These are phyloP conservation scores for Lasioglossum morio DNA, from an alignment of 2,888 invertebrate genomes.

Conservation along the genomic window DNA sequence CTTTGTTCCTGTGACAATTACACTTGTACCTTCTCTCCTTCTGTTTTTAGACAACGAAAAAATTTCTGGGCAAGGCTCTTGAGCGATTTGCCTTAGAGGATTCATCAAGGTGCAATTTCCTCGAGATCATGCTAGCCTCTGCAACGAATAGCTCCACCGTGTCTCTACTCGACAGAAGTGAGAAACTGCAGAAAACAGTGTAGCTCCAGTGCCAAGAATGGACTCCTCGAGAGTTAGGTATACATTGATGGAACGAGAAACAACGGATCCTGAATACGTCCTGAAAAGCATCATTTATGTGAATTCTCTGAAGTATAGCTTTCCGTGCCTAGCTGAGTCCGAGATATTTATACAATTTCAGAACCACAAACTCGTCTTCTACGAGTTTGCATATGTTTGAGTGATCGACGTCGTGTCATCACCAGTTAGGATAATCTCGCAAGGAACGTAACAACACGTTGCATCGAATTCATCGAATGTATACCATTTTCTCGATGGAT, in stretches of 20 bases:
- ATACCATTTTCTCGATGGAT: background rate
- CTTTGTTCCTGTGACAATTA: too few species aligned
- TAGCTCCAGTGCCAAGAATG: background rate
- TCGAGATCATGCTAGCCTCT: background rate
- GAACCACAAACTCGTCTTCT: background rate
- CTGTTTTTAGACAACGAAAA: background rate
- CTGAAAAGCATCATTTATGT: background rate
- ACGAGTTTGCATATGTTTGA: background rate
- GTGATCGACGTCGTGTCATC: background rate
- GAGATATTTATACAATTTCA: background rate
- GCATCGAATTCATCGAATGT: background rate
- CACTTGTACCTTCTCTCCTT: too few species aligned
- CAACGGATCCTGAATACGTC: background rate
- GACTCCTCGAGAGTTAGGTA: background rate
- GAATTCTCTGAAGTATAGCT: background rate
- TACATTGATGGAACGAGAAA: background rate
- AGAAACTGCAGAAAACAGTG: constrained; percentile 18
- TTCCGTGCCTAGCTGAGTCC: background rate
- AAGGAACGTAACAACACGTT: background rate
- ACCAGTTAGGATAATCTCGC: background rate
- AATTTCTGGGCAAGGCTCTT: background rate
- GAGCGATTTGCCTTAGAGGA: too few species aligned
- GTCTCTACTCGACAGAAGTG: constrained; percentile 21
- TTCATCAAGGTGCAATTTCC: background rate
- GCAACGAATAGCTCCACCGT: constrained; percentile 10